These are phyloP conservation scores for Prorops nasuta DNA, from an alignment of 1,140 invertebrate genomes.

Conservation along the genomic window DNA sequence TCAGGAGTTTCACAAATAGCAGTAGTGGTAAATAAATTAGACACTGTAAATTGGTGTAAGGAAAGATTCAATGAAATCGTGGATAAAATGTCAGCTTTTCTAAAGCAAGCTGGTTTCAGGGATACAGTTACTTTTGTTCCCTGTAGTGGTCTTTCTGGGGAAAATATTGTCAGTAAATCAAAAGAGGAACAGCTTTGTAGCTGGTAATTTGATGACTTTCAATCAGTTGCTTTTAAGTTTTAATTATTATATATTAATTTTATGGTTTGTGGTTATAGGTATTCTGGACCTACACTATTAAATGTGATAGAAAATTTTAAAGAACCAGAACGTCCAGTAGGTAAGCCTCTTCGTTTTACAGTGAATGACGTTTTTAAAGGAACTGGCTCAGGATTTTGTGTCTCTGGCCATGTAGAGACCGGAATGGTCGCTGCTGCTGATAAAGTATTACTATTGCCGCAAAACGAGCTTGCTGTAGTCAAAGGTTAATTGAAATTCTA, in stretches of 20 bases:
- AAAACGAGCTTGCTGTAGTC: constrained; percentile 73
- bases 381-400: constrained; percentile 81
- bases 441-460: constrained; percentile 85
- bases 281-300: constrained; percentile 46
- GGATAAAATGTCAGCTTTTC: constrained; percentile 80
- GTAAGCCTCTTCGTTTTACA: constrained; percentile 88
- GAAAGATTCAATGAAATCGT: constrained; percentile 84
- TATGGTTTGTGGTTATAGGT: constrained; percentile 36
- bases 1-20: constrained; percentile 48
- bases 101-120: constrained; percentile 94
- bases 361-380: constrained; percentile 96
- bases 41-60: constrained; percentile 98
- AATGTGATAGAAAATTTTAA: constrained; percentile 71
- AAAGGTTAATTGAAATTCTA: constrained; percentile 62
- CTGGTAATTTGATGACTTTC: constrained; percentile 32
- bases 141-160: constrained; percentile 91
- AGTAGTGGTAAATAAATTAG: constrained; percentile 82
- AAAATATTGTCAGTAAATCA: constrained; percentile 79
- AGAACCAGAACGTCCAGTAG: constrained; percentile 78
- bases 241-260: background rate
- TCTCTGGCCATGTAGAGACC: constrained; percentile 88
- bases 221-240: background rate
- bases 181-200: constrained; percentile 64
- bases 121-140: constrained; percentile 88
- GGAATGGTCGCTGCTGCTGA: constrained; percentile 84